Base-by-base conservation (phyloP, 2,113 vertebrate genomes). In the Phyllostomus discolor region DNA sequence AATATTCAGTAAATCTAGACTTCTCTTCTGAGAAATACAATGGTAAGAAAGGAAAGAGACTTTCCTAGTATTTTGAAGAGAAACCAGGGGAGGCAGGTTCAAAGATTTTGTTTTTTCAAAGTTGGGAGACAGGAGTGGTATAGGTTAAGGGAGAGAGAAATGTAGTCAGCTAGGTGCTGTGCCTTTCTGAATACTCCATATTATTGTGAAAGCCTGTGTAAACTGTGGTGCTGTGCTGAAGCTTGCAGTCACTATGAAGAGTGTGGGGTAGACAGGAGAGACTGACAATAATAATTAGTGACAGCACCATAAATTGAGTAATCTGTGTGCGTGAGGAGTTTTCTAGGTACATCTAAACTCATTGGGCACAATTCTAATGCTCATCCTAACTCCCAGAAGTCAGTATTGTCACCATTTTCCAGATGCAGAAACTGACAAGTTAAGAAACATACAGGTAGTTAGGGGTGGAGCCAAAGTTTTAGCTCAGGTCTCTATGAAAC, bases 11-110 rank as follows among this genome's bases (percentile, higher is more conserved):
- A 81, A 76, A 87, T 48, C 41, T 4, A 91, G 80, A 70, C 69
- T 96, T 97, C 50, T 90, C 62, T 85, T 92, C 85, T 91, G 94
- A 96, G 82, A 96, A 91, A 70, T 75, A 22, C 0, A 76, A 54
- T 91, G 69, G 35, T 46, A 50, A 67, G 73, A 86, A 91, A 73
- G n/a, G 69, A 88, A 88, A 50, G 64, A 73, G 93, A 31, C 7
- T n/a, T n/a, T n/a, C n/a, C n/a, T 57, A 17, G 1, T 89, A 26
- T 95, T 94, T 95, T 88, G 84, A 96, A 95, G 94, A 82, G 31
- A n/a, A 79, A 35, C 20, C 48, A 87, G 59, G 31, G 73, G 35
- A 91, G 62, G 3, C n/a, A 84, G 50, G 11, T 81, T 95, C 57
- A 95, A 83, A 76, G 38, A 79, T 81, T 91, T 72, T 78, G 52